Base-by-base conservation (phyloP, 2,113 vertebrate species). In the Gobius niger region DNA sequence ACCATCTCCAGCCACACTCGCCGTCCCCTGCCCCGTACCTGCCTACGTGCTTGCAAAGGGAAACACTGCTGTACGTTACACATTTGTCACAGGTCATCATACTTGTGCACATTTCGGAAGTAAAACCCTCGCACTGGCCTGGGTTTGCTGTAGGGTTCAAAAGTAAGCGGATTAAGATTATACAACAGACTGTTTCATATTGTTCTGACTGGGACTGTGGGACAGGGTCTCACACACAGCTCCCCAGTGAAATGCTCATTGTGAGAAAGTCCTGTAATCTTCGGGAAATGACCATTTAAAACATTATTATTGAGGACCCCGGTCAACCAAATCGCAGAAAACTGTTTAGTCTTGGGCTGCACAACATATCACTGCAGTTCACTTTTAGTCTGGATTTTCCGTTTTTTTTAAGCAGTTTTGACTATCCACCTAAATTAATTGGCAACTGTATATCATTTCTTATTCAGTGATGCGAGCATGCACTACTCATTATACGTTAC, bases 101-200 rank as follows among this genome's bases (percentile, higher is more conserved):
- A 57, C 5, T 34, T 14, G 24, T 14, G 34, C 18, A 24, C 52
- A 54, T 14, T 11, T 60, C 18, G 10, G 60, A 84, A 70, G 82
- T 59, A 72, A 61, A 10, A 10, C 62, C 69, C 70, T 81, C 88
- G 85, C 90, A 74, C 63, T 47, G 16, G 44, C 11, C 52, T 53
- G n/a, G 59, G 24, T 51, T 19, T 46, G 59, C 57, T 70, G 44
- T 63, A 47, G 63, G 67, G 73, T 40, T 82, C 66, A 79, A 77
- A 65, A 70, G 49, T 78, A 85, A 91, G 80, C 50, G 83, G 90
- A 91, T 92, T 90, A 87, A 68, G 60, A 76, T 91, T 90, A 90
- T 68, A 84, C 89, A 91, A 91, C 67, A 64, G 63, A 67, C 74
- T 63, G 81, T 83, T 81, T 67, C 73, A 76, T 63, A 47, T 78